phyloP scores from a whole-genome alignment of 1,140 invertebrate genomes.

The Pseudomyrmex concolor region DNA sequence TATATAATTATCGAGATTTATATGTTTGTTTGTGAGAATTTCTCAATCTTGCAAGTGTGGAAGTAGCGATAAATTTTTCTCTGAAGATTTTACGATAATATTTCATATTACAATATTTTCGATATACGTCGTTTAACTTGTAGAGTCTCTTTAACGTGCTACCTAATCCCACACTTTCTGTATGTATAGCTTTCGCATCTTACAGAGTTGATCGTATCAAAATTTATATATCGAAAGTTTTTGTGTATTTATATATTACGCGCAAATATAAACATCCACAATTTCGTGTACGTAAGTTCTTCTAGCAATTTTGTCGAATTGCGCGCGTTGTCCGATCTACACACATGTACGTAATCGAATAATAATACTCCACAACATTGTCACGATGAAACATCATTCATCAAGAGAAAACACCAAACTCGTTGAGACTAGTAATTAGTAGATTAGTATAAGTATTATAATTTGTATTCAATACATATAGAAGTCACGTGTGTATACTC shows the following conservation, averaged over 20 bases:
- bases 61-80: not conserved
- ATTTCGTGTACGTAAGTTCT: not conserved
- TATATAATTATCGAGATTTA: conserved; percentile 24
- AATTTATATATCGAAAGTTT: not conserved
- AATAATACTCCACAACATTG: conserved; percentile 27
- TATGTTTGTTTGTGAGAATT: not conserved
- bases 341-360: not conserved
- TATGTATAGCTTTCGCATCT: not conserved
- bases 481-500: not conserved
- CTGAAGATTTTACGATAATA: not conserved
- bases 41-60: not conserved
- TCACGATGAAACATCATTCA: conserved; percentile 1
- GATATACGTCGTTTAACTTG: conserved; percentile 23
- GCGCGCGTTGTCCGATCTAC: too few relatives aligned
- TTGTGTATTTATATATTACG: not conserved
- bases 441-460: conserved; percentile 22
- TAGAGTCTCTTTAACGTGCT: not conserved
- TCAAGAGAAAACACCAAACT: conserved; percentile 51
- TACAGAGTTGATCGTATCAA: not conserved
- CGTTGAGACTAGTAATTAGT: conserved; percentile 40
- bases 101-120: conserved; percentile 15
- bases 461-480: not conserved
- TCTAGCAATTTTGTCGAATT: conserved; percentile 23
- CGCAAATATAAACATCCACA: not conserved
- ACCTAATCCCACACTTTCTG: conserved; percentile 2